Conservation (phyloP, 2,113 vertebrate species). For the Rhinolophus sinicus region DNA sequence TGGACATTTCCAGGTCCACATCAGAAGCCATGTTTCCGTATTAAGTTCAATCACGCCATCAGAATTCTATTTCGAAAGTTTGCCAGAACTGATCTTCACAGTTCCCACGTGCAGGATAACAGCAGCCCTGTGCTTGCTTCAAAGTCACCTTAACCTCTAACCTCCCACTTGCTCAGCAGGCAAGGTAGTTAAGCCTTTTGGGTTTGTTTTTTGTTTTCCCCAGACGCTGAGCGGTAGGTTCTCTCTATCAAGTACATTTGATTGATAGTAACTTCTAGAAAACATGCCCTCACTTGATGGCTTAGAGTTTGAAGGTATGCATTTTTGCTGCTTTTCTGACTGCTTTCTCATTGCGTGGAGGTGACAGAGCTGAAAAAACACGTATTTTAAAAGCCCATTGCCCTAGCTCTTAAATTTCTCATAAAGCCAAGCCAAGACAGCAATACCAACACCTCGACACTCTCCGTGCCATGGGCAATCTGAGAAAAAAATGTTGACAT, state of each 20-base stretch:
- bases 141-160: accelerated
- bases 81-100: accelerated
- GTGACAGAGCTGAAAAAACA: background rate
- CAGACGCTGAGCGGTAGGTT: too few species aligned
- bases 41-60: too few species aligned
- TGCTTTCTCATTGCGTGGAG: accelerated
- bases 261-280: background rate
- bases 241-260: background rate
- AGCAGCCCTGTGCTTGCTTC: background rate
- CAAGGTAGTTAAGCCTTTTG: accelerated
- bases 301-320: too few species aligned
- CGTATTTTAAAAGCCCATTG: background rate
- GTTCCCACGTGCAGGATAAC: background rate
- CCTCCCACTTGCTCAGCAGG: accelerated
- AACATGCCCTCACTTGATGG: accelerated
- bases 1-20: too few species aligned
- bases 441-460: background rate
- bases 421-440: too few species aligned
- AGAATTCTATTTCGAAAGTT: background rate
- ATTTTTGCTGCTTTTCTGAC: accelerated
- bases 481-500: too few species aligned
- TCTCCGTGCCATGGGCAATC: background rate
- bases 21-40: background rate
- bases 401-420: accelerated
- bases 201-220: background rate